Evolutionary conservation across 2,797 vertebrate species (phyloP).

Genomic region (Eulemur coronatus): DNA sequence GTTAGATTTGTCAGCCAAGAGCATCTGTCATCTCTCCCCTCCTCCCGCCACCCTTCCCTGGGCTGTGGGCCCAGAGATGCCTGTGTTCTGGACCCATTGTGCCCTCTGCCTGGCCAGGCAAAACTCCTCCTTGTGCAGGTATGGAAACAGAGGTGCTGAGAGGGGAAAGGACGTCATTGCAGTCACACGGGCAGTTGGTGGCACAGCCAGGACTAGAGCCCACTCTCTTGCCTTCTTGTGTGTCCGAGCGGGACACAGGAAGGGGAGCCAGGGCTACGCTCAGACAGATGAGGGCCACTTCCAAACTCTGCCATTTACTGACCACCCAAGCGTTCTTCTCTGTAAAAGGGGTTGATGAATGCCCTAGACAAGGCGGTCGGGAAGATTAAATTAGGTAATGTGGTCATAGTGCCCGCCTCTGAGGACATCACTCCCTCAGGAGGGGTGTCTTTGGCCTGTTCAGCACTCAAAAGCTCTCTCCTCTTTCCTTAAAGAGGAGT

Average conservation of each 20-base stretch:
- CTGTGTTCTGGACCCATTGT: neutral
- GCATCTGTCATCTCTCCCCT: neutral
- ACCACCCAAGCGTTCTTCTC: neutral
- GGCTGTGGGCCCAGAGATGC: neutral
- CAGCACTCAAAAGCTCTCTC: neutral
- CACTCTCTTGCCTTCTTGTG: neutral
- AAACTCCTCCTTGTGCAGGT: neutral
- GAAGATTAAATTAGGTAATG: neutral
- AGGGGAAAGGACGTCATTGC: neutral
- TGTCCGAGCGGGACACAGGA: neutral
- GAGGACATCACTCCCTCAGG: neutral
- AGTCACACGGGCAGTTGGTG: accelerated
- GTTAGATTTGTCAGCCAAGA: neutral
- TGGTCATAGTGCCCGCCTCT: neutral
- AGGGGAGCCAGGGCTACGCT: neutral
- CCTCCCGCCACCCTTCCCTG: neutral
- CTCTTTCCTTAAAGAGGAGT: neutral
- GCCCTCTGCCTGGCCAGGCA: neutral
- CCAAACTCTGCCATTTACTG: neutral
- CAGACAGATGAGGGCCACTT: neutral
- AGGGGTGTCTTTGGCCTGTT: neutral
- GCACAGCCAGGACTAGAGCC: neutral
- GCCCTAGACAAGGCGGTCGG: neutral
- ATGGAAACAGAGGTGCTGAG: neutral
- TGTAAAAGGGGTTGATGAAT: neutral